Percentiles rank a stretch among this genome's conserved stretches.
phyloP scores from a whole-genome alignment of 64 coral and sea anemone species.

The Actinia tenebrosa region DNA sequence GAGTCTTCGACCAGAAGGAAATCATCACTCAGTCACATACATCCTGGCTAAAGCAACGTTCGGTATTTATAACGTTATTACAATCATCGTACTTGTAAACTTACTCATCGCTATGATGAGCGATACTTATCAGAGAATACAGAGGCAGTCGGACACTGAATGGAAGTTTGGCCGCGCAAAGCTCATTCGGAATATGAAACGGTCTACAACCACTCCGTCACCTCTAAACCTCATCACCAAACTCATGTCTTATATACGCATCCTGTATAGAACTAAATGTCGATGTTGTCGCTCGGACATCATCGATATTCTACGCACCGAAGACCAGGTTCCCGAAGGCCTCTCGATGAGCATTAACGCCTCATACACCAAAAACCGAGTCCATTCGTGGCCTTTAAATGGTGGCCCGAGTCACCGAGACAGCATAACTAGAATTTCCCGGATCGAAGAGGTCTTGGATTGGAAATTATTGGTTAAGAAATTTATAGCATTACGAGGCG shows the following conservation, averaged over 20 bases:
- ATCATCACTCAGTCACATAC: constrained; percentile 22
- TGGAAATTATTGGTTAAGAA: constrained; percentile 53
- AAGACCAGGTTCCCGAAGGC: constrained; percentile 55
- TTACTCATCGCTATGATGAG: constrained; percentile 99
- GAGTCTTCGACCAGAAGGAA: background rate
- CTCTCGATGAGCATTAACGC: constrained; percentile 31
- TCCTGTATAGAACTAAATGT: constrained; percentile 68
- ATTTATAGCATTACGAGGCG: constrained; percentile 24
- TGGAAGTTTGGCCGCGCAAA: constrained; percentile 99
- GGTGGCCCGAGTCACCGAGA: constrained; percentile 5
- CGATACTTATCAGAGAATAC: constrained; percentile 98
- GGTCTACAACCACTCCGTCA: constrained; percentile 88
- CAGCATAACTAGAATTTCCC: constrained; percentile 10
- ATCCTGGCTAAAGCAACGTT: constrained; percentile 68
- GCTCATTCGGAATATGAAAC: constrained; percentile 96
- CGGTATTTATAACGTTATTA: constrained; percentile 92
- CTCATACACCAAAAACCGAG: constrained; percentile 1
- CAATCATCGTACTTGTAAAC: constrained; percentile 92
- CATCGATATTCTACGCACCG: constrained; percentile 77
- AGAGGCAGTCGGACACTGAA: constrained; percentile 89
- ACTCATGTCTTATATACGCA: constrained; percentile 59
- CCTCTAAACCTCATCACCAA: constrained; percentile 89
- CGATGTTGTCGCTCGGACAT: constrained; percentile 85
- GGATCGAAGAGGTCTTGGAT: constrained; percentile 53
- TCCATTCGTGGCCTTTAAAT: constrained; percentile 34